Percentiles rank a stretch among this genome's conserved stretches.
These are phyloP conservation scores for Burhinus oedicnemus DNA, from an alignment of 2,113 vertebrate species.

Conservation along the genomic window DNA sequence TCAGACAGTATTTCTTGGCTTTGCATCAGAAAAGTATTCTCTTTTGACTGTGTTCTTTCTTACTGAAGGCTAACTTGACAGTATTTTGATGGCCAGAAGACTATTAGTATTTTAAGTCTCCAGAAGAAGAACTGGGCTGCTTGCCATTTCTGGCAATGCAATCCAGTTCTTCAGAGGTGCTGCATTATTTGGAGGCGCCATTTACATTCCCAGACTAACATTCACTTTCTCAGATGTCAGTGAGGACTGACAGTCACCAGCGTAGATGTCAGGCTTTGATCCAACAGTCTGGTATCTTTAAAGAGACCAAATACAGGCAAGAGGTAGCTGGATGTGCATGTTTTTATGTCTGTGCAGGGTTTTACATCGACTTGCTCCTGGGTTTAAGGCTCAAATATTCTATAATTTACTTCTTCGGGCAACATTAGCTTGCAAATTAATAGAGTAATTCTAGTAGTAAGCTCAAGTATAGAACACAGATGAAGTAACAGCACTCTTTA, in stretches of 20 bases:
- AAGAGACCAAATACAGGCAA: background rate
- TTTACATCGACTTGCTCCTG: background rate
- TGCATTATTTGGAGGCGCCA: conserved; percentile 13
- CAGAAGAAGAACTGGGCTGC: background rate
- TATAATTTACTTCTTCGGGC: background rate
- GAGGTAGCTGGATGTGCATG: background rate
- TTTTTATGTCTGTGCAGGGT: background rate
- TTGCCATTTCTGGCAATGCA: background rate
- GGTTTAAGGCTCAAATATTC: background rate
- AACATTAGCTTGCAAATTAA: background rate
- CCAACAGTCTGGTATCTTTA: background rate
- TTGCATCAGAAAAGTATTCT: background rate
- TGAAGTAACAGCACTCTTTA: background rate
- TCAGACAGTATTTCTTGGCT: background rate
- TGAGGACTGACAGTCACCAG: conserved; percentile 8
- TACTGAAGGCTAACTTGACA: background rate
- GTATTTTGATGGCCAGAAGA: background rate
- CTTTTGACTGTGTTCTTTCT: background rate
- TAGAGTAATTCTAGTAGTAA: background rate
- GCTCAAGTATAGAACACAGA: background rate
- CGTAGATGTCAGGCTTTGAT: background rate
- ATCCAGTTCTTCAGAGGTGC: conserved; percentile 19
- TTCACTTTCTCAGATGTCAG: conserved; percentile 43
- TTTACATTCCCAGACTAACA: conserved; percentile 33
- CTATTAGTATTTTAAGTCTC: background rate